Evolutionary conservation across 1,140 invertebrate genomes (phyloP), one percentile per base, ranked within the genome.

Genomic region (Himalopsyche phryganea): DNA sequence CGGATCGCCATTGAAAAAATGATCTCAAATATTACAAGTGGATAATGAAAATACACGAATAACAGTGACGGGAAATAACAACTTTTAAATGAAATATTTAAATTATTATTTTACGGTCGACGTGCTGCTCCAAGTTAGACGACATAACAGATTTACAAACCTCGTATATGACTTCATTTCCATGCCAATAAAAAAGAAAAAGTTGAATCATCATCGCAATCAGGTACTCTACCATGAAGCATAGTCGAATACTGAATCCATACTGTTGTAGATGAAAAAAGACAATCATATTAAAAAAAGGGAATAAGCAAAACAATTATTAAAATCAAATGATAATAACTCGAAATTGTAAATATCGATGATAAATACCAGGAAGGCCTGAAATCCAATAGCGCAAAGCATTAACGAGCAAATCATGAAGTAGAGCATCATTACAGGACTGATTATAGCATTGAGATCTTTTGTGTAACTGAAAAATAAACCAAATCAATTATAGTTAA

Each of bases 181-280:
- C 71, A 47, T 67, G 65, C 61, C 68, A 75, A 47, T 71, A 75
- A 48, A 72, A 75, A 23, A 68, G 19, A 20, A 68, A 71, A 35
- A 73, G 51, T 65, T 73, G 68, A 10, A 69, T 49, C 23, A 66
- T 60, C 50, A 68, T 63, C 0, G 64, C 67, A 15, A 63, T 45
- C 42, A 72, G 64, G 45, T 70, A 75, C 61, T 72, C 71, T 4
- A 70, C 3, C 46, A 68, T 60, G 19, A 67, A 66, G 18, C 63
- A 50, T 20, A 71, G 54, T 32, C 65, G 67, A 11, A 69, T 54
- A 6, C 70, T 63, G 36, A 66, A 50, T 28, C 68, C 67, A 11
- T 63, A 50, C 73, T 75, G 20, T 53, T 61, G 33, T 28, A 28
- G 3, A 28, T 5, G 23, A 28, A 28, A 28, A 28, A n/a, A n/a